Evolutionary conservation across 1,140 invertebrate genomes (phyloP).

Genomic region (Cepaea nemoralis): DNA sequence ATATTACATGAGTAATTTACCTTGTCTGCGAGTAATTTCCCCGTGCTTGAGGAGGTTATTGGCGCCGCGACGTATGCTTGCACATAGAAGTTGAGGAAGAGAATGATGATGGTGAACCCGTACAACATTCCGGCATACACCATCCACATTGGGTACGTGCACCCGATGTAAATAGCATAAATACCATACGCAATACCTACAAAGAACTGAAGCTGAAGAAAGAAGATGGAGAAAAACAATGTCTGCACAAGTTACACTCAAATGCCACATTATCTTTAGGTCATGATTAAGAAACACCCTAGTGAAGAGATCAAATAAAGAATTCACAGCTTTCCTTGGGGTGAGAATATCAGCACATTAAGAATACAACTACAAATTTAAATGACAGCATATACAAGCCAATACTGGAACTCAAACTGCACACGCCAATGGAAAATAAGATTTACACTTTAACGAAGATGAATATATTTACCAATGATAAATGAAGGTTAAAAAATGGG

Average conservation of each 20-base stretch:
- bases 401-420: too few species aligned
- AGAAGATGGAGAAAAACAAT: neutral
- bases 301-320: too few species aligned
- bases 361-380: too few species aligned
- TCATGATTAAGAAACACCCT: too few species aligned
- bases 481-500: too few species aligned
- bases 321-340: too few species aligned
- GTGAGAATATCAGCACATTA: too few species aligned
- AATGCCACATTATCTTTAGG: too few species aligned
- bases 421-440: too few species aligned
- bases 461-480: too few species aligned
- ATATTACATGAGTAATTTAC: neutral
- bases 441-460: too few species aligned
- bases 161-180: conserved; percentile 61
- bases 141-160: conserved; percentile 68
- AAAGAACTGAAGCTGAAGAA: conserved; percentile 67
- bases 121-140: conserved; percentile 62
- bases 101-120: conserved; percentile 66
- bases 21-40: neutral
- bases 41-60: neutral
- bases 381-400: too few species aligned
- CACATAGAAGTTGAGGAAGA: conserved; percentile 70
- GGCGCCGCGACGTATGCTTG: conserved; percentile 21
- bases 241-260: neutral
- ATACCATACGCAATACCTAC: conserved; percentile 64